phyloP scores from a whole-genome alignment of 2,888 invertebrate genomes.

The Slavum lentiscoides region DNA sequence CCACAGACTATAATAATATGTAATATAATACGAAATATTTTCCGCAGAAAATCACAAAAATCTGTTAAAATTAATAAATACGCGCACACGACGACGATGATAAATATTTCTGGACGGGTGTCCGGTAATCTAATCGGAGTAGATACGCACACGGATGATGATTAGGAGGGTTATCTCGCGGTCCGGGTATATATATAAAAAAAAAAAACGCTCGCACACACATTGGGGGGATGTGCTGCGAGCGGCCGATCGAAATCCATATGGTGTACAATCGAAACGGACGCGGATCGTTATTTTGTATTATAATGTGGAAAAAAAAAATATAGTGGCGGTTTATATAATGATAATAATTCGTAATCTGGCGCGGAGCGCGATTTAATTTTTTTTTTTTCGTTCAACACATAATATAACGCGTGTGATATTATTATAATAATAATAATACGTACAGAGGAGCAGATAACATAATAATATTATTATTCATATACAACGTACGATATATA shows the following conservation, averaged over 20 bases:
- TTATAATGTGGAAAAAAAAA: neutral
- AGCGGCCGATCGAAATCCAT: constrained; percentile 20
- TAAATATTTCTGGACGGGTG: neutral
- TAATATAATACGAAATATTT: too few relatives aligned
- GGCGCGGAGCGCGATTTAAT: neutral
- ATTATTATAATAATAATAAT: too few relatives aligned
- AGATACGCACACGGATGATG: neutral
- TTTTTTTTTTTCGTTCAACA: neutral
- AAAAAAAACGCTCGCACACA: neutral
- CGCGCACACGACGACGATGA: too few relatives aligned
- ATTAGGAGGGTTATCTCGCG: constrained; percentile 13
- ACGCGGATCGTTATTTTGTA: neutral
- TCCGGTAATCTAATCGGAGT: constrained; percentile 19
- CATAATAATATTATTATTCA: too few relatives aligned
- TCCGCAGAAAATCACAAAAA: too few relatives aligned
- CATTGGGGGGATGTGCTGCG: too few relatives aligned
- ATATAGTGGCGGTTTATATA: constrained; percentile 25
- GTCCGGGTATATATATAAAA: neutral
- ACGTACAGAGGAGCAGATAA: too few relatives aligned
- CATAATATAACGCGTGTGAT: neutral
- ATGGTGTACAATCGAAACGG: neutral
- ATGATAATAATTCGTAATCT: constrained; percentile 17
- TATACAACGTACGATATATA: too few relatives aligned
- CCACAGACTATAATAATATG: too few relatives aligned
- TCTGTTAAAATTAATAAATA: too few relatives aligned